These are phyloP conservation scores for Uromys caudimaculatus DNA, from an alignment of 2,797 vertebrate species.

Conservation along the genomic window DNA sequence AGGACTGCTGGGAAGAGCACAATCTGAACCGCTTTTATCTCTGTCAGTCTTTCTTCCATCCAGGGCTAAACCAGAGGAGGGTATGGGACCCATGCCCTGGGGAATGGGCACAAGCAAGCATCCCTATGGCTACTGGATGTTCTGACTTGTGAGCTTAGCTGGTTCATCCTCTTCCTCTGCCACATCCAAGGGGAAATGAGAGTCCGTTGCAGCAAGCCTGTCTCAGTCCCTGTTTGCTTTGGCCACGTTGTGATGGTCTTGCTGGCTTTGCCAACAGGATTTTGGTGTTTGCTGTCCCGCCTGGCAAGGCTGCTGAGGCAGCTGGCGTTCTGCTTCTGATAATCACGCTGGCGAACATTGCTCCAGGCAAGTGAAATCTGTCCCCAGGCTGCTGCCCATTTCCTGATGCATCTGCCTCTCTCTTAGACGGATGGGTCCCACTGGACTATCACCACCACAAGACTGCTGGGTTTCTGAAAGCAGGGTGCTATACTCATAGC, in stretches of 20 bases:
- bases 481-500: background rate
- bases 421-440: background rate
- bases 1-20: background rate
- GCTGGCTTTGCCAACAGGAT: slow-evolving; percentile 81
- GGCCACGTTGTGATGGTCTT: slow-evolving; percentile 50
- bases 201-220: background rate
- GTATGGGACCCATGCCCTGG: too few species aligned
- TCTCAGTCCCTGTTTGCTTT: slow-evolving; percentile 76
- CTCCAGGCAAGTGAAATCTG: slow-evolving; percentile 3
- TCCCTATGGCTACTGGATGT: background rate
- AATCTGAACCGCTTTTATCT: background rate
- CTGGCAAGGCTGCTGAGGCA: slow-evolving; percentile 69
- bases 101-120: background rate
- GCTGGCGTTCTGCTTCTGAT: slow-evolving; percentile 67
- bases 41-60: background rate
- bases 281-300: slow-evolving; percentile 77
- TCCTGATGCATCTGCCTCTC: background rate
- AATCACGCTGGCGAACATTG: background rate
- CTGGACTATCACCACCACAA: background rate
- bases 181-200: slow-evolving; percentile 28
- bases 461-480: background rate
- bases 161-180: background rate
- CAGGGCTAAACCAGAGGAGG: background rate
- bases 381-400: background rate
- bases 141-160: background rate